Conservation (phyloP, 2,888 invertebrate species). For the Frankliniella intonsa region DNA sequence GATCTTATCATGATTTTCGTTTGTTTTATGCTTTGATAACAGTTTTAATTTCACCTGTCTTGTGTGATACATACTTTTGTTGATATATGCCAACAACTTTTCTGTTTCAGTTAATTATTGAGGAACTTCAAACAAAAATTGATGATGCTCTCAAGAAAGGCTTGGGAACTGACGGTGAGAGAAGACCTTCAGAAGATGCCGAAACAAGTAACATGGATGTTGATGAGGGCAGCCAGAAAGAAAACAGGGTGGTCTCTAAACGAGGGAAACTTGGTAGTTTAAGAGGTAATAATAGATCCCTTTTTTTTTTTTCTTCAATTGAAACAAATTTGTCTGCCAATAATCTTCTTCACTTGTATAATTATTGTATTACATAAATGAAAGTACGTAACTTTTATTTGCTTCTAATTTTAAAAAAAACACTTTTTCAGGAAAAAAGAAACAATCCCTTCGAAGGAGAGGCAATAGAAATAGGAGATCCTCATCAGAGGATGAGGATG, state of each 20-base stretch:
- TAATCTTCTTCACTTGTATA: not conserved
- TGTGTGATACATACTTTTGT: not conserved
- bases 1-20: not conserved
- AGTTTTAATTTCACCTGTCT: not conserved
- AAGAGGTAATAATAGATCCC: not conserved
- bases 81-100: not conserved
- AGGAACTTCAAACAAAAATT: not conserved
- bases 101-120: not conserved
- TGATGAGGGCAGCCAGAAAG: not conserved
- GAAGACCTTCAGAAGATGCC: not conserved
- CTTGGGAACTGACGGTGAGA: not conserved
- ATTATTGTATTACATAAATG: not conserved
- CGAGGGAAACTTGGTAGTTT: not conserved
- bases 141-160: not conserved
- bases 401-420: not conserved
- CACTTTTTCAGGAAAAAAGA: not conserved
- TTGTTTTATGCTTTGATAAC: not conserved
- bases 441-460: not conserved
- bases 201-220: not conserved
- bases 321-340: no score
- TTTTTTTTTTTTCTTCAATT: not conserved
- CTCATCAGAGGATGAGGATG: not conserved
- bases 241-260: not conserved
- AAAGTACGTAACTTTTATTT: not conserved
- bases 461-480: not conserved